phyloP scores from a whole-genome alignment of 1,140 invertebrate genomes.

The Anastrepha obliqua region DNA sequence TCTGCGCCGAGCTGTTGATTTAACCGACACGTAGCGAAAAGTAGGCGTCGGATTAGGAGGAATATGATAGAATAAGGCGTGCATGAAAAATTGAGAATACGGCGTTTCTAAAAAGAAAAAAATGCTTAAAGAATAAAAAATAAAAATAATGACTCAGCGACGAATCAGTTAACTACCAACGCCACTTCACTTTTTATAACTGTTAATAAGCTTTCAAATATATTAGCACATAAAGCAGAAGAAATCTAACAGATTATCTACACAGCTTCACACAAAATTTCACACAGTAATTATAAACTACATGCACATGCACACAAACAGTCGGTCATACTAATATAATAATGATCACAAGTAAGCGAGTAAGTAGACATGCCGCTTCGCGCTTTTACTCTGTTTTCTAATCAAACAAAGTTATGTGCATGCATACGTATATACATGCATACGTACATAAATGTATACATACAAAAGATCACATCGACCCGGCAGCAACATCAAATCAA shows the following conservation, averaged over 20 bases:
- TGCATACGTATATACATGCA: not conserved
- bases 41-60: slow-evolving; percentile 14
- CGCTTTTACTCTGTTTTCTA: not conserved
- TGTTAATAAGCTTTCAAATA: not conserved
- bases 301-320: not conserved
- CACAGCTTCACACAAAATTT: not conserved
- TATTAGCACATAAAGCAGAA: not conserved
- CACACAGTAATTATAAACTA: not conserved
- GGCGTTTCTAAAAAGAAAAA: not conserved
- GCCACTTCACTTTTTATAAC: not conserved
- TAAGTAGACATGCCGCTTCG: too few relatives aligned
- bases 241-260: slow-evolving; percentile 28
- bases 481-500: slow-evolving; percentile 27
- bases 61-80: not conserved
- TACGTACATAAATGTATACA: not conserved
- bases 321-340: not conserved
- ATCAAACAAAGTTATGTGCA: not conserved
- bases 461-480: not conserved
- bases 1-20: not conserved
- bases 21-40: not conserved
- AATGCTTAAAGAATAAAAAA: not conserved
- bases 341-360: not conserved
- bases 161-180: not conserved
- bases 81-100: not conserved
- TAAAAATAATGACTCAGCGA: not conserved